Conservation (phyloP, 1,140 invertebrate species). For the Zaprionus africanus region DNA sequence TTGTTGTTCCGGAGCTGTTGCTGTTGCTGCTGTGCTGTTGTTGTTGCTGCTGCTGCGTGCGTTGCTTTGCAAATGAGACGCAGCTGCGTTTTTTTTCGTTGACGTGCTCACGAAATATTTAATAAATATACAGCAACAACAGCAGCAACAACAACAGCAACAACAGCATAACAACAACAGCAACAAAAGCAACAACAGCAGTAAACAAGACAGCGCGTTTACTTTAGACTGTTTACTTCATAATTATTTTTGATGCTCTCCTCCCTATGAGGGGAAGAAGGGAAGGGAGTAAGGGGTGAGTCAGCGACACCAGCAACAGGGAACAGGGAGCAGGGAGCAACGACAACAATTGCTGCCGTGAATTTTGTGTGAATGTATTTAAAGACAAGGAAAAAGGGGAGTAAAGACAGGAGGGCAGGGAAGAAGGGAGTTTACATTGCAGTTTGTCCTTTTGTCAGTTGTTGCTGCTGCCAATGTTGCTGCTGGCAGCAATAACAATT, state of each 20-base stretch:
- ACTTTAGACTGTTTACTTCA: constrained; percentile 61
- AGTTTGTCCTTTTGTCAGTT: no score
- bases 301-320: constrained; percentile 9
- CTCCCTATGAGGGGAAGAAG: neutral
- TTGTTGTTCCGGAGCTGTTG: constrained; percentile 37
- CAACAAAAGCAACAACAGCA: neutral
- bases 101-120: constrained; percentile 21
- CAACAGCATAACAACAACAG: neutral
- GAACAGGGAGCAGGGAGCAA: no score
- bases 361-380: neutral
- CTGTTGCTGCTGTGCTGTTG: constrained; percentile 35
- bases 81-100: constrained; percentile 22
- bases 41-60: constrained; percentile 50
- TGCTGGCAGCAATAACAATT: neutral
- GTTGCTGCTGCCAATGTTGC: no score
- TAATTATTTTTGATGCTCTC: constrained; percentile 44
- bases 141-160: neutral
- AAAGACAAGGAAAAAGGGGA: no score
- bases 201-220: constrained; percentile 31
- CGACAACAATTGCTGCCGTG: neutral
- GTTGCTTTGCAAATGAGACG: constrained; percentile 57
- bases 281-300: neutral
- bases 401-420: no score
- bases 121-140: neutral
- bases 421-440: no score